phyloP scores from a whole-genome alignment of 2,797 vertebrate genomes.

The Enoplosus armatus region DNA sequence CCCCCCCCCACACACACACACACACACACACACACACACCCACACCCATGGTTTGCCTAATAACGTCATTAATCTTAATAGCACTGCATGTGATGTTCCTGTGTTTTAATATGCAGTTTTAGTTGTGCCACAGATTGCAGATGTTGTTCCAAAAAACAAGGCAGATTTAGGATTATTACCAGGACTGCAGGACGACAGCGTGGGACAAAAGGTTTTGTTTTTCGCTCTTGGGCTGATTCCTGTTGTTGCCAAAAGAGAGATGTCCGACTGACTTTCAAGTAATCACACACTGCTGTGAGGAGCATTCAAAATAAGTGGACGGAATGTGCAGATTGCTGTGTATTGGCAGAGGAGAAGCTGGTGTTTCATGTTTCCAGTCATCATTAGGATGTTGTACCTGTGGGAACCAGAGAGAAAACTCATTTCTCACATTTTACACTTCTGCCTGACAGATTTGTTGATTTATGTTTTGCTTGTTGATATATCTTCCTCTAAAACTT shows the following conservation, averaged over 20 bases:
- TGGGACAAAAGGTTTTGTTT: conserved; percentile 83
- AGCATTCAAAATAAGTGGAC: conserved; percentile 68
- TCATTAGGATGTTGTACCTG: conserved; percentile 45
- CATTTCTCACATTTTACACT: background rate
- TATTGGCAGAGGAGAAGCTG: conserved; percentile 28
- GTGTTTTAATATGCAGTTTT: background rate
- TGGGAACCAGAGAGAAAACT: conserved; percentile 14
- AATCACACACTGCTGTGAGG: conserved; percentile 73
- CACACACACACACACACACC: too few relatives aligned
- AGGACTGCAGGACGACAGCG: conserved; percentile 85
- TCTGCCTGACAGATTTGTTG: background rate
- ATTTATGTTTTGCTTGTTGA: conserved; percentile 5
- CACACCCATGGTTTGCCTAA: background rate
- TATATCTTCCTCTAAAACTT: background rate
- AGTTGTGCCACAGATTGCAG: conserved; percentile 77
- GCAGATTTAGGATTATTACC: conserved; percentile 86
- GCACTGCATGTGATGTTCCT: background rate
- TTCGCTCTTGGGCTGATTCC: conserved; percentile 62
- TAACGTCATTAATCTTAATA: background rate
- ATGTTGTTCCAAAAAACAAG: conserved; percentile 89
- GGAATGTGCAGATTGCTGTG: conserved; percentile 62
- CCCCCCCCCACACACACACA: too few relatives aligned
- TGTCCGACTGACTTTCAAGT: conserved; percentile 75
- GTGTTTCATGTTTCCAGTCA: conserved; percentile 34
- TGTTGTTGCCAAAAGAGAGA: conserved; percentile 77